Percentiles rank a stretch among this genome's conserved stretches.
These are phyloP conservation scores for Hyphantria cunea DNA, from an alignment of 1,140 invertebrate species.

Conservation along the genomic window DNA sequence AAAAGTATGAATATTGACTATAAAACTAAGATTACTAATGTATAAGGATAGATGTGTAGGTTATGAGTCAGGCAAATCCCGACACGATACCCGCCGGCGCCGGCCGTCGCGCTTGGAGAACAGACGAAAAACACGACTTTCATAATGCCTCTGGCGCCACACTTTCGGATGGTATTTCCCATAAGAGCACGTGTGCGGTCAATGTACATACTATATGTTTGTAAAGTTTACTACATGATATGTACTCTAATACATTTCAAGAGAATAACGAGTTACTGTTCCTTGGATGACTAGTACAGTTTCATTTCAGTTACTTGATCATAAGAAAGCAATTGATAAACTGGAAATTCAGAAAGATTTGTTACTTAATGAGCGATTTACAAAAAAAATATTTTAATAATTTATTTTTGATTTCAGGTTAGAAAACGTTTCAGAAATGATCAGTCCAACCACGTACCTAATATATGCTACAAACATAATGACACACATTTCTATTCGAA, in stretches of 20 bases:
- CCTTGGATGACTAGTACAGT: no score
- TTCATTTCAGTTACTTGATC: no score
- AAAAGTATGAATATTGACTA: constrained; percentile 6
- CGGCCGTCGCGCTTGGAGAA: constrained; percentile 12
- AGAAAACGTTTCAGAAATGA: constrained; percentile 49
- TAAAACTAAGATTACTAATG: constrained; percentile 10
- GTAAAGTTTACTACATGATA: no score
- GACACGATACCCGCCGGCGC: constrained; percentile 7
- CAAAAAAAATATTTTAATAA: neutral
- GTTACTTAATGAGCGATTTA: no score
- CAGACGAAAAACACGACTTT: constrained; percentile 27
- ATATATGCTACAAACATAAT: constrained; percentile 81
- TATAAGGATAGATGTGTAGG: constrained; percentile 1
- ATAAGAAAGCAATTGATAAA: no score
- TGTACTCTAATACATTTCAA: no score
- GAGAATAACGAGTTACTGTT: no score
- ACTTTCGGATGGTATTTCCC: constrained; percentile 26
- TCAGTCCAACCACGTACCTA: constrained; percentile 45
- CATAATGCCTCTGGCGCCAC: constrained; percentile 40
- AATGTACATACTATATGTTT: neutral
- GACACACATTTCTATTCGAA: constrained; percentile 86
- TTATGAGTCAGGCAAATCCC: constrained; percentile 22
- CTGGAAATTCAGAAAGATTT: no score
- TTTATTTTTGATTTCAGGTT: constrained; percentile 43
- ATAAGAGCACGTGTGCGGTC: constrained; percentile 20